Evolutionary conservation across 2,113 vertebrate genomes (phyloP), one percentile per base, ranked within the genome.

Genomic region (Anolis sagrei): DNA sequence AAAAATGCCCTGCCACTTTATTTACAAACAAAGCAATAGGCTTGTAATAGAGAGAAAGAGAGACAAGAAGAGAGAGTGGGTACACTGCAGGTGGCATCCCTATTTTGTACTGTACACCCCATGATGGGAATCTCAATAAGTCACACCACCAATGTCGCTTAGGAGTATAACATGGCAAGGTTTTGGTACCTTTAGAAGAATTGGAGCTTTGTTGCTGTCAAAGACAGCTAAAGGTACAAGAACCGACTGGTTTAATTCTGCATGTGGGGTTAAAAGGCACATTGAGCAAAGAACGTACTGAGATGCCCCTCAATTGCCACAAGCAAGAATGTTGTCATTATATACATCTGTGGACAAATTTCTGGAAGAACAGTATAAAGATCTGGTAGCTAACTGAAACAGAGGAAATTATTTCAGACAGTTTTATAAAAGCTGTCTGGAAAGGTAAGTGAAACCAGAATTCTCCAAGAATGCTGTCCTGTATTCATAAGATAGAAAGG

Each of bases 341-440:
- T 83, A 6, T 34, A 58, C 48, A 83, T 11, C 75, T 27, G 9
- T 25, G 77, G 54, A 58, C 18, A 16, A 18, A 61, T 36, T 64
- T 44, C n/a, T 84, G 86, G 75, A 29, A 73, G 48, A 0, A 69
- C n/a, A 69, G 0, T 54, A 81, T 39, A 83, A 49, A 72, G 64
- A 74, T 25, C 34, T 87, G 14, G 29, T 68, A 68, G 11, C 23
- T 27, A 9, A 34, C 86, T 73, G 4, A 32, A 48, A 51, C 7
- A 29, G 29, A 76, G 49, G 0, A 79, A 82, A 82, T 49, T 92
- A 83, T 88, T 76, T 66, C 4, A 0, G 0, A 84, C 76, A 81
- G 81, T 73, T 88, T 76, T 82, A 90, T 69, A 29, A 13, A 89
- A 86, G 83, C 90, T 62, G 76, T 83, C 89, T 84, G 54, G 3